Percentiles rank a stretch among this genome's conserved stretches.
Conservation (phyloP, 2,888 invertebrate species). For the Formica aserva region DNA sequence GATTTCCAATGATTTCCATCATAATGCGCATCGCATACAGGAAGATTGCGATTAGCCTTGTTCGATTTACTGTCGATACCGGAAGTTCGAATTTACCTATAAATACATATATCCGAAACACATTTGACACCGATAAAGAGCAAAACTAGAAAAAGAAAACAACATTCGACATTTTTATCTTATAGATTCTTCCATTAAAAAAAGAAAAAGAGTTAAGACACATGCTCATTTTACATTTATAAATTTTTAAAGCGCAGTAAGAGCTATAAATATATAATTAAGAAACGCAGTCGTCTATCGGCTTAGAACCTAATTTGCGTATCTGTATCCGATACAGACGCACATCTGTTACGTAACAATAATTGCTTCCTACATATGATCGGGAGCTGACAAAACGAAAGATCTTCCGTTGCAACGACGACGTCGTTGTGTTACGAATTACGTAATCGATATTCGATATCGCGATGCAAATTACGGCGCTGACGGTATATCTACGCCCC, state of each 20-base stretch:
- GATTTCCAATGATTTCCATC: conserved; percentile 48
- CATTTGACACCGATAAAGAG: conserved; percentile 36
- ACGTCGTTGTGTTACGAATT: conserved; percentile 31
- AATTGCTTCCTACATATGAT: conserved; percentile 30
- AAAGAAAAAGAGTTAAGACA: background rate
- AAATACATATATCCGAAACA: conserved; percentile 61
- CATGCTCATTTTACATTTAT: background rate
- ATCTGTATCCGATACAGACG: background rate
- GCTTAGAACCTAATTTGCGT: background rate
- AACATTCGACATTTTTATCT: background rate
- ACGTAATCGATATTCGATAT: conserved; percentile 39
- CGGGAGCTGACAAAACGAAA: conserved; percentile 8
- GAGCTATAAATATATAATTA: background rate
- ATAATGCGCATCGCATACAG: conserved; percentile 57
- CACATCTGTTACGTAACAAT: conserved; percentile 32
- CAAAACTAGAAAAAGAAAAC: background rate
- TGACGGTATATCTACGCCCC: conserved; percentile 21
- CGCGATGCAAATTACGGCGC: conserved; percentile 25
- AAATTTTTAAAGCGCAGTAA: background rate
- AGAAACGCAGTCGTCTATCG: background rate
- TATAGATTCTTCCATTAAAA: background rate
- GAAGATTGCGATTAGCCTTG: conserved; percentile 69
- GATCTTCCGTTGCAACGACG: conserved; percentile 5
- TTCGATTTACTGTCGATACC: conserved; percentile 59
- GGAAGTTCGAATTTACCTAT: conserved; percentile 61